These are phyloP conservation scores for Colaptes auratus DNA, from an alignment of 2,113 vertebrate species.

Conservation along the genomic window DNA sequence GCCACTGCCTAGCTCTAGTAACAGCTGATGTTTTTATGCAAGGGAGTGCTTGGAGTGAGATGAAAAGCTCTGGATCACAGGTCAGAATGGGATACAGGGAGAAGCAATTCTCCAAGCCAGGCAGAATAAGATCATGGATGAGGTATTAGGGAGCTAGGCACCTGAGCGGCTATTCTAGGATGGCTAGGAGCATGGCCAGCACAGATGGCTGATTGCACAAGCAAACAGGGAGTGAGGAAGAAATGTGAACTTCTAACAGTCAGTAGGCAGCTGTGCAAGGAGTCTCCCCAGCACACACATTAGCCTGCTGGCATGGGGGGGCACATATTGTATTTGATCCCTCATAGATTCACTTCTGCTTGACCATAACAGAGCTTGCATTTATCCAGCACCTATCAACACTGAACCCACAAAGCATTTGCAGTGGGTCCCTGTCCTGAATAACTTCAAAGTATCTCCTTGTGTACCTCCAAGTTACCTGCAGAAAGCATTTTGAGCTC, in stretches of 20 bases:
- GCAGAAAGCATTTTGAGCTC: neutral
- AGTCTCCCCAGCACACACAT: neutral
- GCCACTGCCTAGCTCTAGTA: neutral
- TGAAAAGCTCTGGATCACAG: neutral
- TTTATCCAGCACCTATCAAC: fast-evolving
- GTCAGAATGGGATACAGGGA: fast-evolving
- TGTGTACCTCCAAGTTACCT: neutral
- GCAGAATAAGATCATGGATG: neutral
- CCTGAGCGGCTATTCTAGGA: fast-evolving
- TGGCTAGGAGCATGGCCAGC: neutral
- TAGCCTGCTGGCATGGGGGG: neutral
- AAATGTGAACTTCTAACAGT: neutral
- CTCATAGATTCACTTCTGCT: neutral
- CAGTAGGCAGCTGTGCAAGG: neutral
- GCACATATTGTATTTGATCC: neutral
- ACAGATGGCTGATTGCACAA: neutral
- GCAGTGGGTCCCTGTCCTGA: neutral
- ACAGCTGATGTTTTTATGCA: neutral
- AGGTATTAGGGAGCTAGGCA: neutral
- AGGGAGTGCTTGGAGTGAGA: neutral
- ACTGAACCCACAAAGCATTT: neutral
- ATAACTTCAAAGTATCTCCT: neutral
- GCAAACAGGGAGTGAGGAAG: neutral
- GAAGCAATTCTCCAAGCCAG: neutral
- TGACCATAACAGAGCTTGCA: neutral